phyloP scores from a whole-genome alignment of 2,113 vertebrate genomes.

The Microcebus jonahi region DNA sequence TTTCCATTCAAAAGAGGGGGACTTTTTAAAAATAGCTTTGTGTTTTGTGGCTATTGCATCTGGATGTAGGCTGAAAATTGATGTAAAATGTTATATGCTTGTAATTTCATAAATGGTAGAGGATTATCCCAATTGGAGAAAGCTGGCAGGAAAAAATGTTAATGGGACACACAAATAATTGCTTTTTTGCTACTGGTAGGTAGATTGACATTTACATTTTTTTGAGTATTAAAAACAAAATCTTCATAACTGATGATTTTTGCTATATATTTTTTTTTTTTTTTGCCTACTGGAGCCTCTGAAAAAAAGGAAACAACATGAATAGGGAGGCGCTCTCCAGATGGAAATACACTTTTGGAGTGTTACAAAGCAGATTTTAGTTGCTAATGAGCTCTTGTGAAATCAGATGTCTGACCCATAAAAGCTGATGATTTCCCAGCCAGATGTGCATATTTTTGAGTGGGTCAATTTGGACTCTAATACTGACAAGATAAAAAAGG shows the following conservation, averaged over 20 bases:
- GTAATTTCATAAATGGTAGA: neutral
- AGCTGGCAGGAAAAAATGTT: neutral
- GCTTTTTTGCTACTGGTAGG: neutral
- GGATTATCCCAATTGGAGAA: neutral
- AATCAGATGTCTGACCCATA: neutral
- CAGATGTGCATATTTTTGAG: neutral
- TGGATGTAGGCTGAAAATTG: neutral
- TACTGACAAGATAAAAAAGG: neutral
- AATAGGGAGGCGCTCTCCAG: neutral
- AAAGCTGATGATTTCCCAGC: neutral
- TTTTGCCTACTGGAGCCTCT: neutral
- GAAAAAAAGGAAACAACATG: neutral
- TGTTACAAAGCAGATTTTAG: conserved; percentile 15
- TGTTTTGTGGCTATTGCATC: neutral
- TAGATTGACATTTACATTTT: neutral
- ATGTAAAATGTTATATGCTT: neutral
- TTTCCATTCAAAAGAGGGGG: neutral
- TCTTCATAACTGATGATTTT: neutral
- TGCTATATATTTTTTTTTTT: neutral
- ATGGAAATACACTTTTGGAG: neutral
- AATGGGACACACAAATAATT: neutral
- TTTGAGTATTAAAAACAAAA: neutral
- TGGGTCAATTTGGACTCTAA: neutral
- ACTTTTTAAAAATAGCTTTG: neutral
- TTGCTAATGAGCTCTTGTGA: conserved; percentile 4